Base-by-base conservation (phyloP, 2,888 invertebrate genomes). In the Balanococcus diminutus region DNA sequence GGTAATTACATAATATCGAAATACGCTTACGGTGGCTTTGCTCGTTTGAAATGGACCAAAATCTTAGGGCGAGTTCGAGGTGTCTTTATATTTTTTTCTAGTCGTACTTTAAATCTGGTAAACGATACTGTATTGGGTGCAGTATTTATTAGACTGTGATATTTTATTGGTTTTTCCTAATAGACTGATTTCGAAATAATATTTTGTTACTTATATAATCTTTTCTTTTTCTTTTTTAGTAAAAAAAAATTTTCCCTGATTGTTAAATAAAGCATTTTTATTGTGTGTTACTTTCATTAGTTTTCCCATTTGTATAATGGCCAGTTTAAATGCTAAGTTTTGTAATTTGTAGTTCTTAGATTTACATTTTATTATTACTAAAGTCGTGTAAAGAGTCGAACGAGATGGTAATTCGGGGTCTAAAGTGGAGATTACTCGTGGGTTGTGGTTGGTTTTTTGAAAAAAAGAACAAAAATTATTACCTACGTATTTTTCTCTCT, bases 241-340 rank as follows among this genome's bases (percentile, higher is more conserved):
- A 14, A 36, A 51, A 82, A 84, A 84, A 84, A n/a, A 67, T 14
- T 79, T 79, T 79, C 75, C 75, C 36, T 79, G 28, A 79, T 79
- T 79, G 75, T 79, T 79, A 84, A 84, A 84, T 84, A 84, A 84
- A 84, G 61, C 32, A 36, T 84, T 84, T 84, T 84, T 84, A 67
- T 84, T 84, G 84, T 61, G 84, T 84, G 84, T 84, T 84, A 84
- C 56, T 39, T 84, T 82, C 72, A 61, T 84, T 84, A 84, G 84
- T 84, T 84, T 39, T 82, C 28, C 42, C 42, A 25, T 79, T 36
- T 31, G 16, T 39, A 42, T 42, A 22, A 81, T 81, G 16, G 36
- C 14, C 19, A 28, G 22, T 22, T 67, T 84, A 32, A 61, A 39
- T 61, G 25, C 31, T 84, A 84, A 67, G 31, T 25, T 84, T 56